Percentiles rank a stretch among this genome's conserved stretches.
Evolutionary conservation across 2,797 vertebrate species (phyloP).

Genomic region (Chaetophractus vellerosus): DNA sequence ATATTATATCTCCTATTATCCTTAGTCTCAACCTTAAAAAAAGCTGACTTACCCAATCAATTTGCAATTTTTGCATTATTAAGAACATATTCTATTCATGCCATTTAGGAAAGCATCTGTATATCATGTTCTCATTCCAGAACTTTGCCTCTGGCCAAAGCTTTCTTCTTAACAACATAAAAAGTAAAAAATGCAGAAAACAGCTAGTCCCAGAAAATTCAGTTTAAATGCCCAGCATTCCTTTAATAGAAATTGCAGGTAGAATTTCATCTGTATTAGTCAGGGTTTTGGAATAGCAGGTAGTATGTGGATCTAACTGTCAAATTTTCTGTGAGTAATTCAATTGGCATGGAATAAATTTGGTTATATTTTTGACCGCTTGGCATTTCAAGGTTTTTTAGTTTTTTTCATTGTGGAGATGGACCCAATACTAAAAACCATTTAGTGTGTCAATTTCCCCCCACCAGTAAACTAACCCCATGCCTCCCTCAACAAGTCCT

Average conservation of each 20-base stretch:
- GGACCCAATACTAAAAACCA: conserved; percentile 59
- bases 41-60: conserved; percentile 81
- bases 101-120: conserved; percentile 70
- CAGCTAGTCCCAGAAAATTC: conserved; percentile 83
- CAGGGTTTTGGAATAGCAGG: conserved; percentile 83
- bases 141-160: conserved; percentile 81
- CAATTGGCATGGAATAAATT: conserved; percentile 82
- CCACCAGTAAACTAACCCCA: neutral
- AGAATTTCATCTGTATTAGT: conserved; percentile 86
- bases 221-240: conserved; percentile 84
- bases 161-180: conserved; percentile 85
- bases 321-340: conserved; percentile 83
- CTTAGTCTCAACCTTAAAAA: conserved; percentile 49
- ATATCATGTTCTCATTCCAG: conserved; percentile 84
- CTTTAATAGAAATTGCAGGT: conserved; percentile 81
- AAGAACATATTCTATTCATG: conserved; percentile 82
- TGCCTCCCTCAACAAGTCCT: neutral
- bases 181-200: conserved; percentile 83
- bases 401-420: conserved; percentile 69
- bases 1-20: conserved; percentile 67
- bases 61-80: conserved; percentile 83
- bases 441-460: conserved; percentile 22
- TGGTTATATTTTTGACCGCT: conserved; percentile 77
- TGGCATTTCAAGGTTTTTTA: conserved; percentile 80
- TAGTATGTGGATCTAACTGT: conserved; percentile 75